A percentile compares a stretch with the other conserved stretches of the same genome.
phyloP scores from a whole-genome alignment of 2,888 invertebrate species.

The Parnassius mnemosyne region DNA sequence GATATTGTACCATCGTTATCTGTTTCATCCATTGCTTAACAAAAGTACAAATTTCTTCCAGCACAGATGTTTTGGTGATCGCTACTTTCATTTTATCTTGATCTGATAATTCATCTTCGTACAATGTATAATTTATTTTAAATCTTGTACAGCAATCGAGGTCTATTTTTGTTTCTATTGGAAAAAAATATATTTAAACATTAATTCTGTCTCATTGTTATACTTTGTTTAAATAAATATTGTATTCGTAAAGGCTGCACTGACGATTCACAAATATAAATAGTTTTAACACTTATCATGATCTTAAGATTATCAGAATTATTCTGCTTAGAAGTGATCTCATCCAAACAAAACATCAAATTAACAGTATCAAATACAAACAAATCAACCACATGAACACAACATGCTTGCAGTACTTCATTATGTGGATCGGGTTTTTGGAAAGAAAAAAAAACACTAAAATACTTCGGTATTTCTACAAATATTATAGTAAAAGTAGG shows the following conservation, averaged over 20 bases:
- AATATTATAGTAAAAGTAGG: conserved; percentile 18
- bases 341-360: too few relatives aligned
- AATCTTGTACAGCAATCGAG: conserved; percentile 83
- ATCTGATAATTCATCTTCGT: conserved; percentile 79
- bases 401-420: too few relatives aligned
- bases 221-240: too few relatives aligned
- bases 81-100: conserved; percentile 80
- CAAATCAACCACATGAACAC: too few relatives aligned
- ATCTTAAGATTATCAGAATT: too few relatives aligned
- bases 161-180: conserved; percentile 82
- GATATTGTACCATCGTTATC: conserved; percentile 80
- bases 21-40: conserved; percentile 86
- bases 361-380: too few relatives aligned
- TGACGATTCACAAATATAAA: too few relatives aligned
- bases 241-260: too few relatives aligned
- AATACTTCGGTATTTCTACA: background rate
- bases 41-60: conserved; percentile 82
- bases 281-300: too few relatives aligned
- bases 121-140: conserved; percentile 78
- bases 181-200: background rate
- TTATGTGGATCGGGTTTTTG: too few relatives aligned
- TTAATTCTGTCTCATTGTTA: background rate
- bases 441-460: background rate
- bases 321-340: too few relatives aligned
- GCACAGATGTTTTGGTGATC: conserved; percentile 80